A percentile compares a stretch with the other conserved stretches of the same genome.
phyloP scores from a whole-genome alignment of 2,797 vertebrate species.

The Acanthis flammea region DNA sequence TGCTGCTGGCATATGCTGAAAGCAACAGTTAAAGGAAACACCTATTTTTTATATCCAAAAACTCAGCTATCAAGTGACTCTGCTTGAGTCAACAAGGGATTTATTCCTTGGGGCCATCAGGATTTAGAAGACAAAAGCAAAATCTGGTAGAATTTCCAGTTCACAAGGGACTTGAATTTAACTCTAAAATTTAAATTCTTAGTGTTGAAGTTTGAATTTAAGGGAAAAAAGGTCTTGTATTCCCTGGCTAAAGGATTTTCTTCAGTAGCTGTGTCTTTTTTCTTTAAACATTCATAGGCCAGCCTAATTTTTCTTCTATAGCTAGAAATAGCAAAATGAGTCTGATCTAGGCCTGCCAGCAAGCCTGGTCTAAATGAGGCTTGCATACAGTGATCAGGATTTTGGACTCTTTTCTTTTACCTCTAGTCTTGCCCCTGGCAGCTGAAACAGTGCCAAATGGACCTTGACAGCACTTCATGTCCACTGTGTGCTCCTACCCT shows the following conservation, averaged over 20 bases:
- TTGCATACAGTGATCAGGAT: slow-evolving; percentile 23
- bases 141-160: background rate
- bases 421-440: background rate
- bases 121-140: background rate
- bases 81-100: background rate
- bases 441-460: slow-evolving; percentile 13
- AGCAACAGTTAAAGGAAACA: background rate
- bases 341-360: background rate
- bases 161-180: background rate
- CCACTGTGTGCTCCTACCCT: background rate
- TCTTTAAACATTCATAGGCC: background rate
- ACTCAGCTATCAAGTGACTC: background rate
- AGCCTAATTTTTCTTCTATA: background rate
- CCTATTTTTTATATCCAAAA: background rate
- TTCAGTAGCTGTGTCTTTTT: background rate
- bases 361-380: background rate
- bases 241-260: background rate
- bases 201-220: background rate
- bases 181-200: background rate
- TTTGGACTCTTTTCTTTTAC: slow-evolving; percentile 37
- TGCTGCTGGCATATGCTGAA: background rate
- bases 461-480: slow-evolving; percentile 11
- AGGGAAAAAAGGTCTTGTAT: background rate
- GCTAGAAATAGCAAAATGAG: slow-evolving; percentile 3
- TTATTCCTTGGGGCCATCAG: background rate